Percentiles rank a stretch among this genome's conserved stretches.
Evolutionary conservation across 2,888 invertebrate genomes (phyloP).

Genomic region (Cremastobaeus sp.): DNA sequence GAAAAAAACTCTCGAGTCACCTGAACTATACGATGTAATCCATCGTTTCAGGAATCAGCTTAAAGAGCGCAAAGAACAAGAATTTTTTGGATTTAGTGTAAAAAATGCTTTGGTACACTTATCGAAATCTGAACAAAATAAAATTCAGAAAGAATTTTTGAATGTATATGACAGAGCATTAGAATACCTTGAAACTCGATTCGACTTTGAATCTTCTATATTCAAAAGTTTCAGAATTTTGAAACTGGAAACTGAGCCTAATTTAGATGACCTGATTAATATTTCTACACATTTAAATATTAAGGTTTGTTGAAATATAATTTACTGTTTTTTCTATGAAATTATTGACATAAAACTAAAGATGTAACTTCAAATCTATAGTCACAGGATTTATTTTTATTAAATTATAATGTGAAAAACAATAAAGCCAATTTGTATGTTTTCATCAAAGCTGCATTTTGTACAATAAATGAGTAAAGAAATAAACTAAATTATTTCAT

Average conservation of each 20-base stretch:
- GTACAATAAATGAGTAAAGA: too few relatives aligned
- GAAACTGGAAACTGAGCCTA: slow-evolving; percentile 1
- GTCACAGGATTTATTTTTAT: too few relatives aligned
- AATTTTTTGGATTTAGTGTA: slow-evolving; percentile 25
- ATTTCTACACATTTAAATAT: slow-evolving; percentile 8
- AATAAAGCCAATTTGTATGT: too few relatives aligned
- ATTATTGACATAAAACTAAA: neutral
- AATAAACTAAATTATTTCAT: too few relatives aligned
- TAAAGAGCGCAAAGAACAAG: neutral
- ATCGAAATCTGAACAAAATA: slow-evolving; percentile 3
- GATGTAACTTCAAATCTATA: too few relatives aligned
- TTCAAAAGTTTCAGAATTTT: slow-evolving; percentile 6
- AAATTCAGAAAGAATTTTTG: slow-evolving; percentile 18
- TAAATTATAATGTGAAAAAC: too few relatives aligned
- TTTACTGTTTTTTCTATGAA: neutral
- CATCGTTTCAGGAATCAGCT: slow-evolving; percentile 4
- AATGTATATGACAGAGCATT: slow-evolving; percentile 7
- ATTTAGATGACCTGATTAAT: slow-evolving; percentile 2
- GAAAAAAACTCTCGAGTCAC: neutral
- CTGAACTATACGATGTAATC: slow-evolving; percentile 14
- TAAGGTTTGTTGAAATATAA: neutral
- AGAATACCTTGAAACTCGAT: slow-evolving; percentile 9
- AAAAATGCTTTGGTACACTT: slow-evolving; percentile 11
- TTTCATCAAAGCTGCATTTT: too few relatives aligned
- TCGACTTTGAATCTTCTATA: slow-evolving; percentile 12